These are phyloP conservation scores for Corella eumyota DNA, from an alignment of 23 tunicate genomes.

Conservation along the genomic window DNA sequence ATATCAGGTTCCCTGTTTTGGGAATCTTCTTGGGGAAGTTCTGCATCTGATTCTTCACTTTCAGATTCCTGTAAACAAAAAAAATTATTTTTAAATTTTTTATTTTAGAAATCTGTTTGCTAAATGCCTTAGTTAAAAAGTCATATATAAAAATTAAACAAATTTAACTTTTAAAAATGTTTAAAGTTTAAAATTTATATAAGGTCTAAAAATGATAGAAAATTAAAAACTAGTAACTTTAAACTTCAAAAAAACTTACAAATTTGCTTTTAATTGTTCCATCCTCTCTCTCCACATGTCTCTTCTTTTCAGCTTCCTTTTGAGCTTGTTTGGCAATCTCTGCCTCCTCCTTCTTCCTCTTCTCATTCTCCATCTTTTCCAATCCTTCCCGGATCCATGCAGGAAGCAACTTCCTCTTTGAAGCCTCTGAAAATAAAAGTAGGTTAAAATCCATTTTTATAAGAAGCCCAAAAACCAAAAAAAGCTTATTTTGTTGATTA, in stretches of 20 bases:
- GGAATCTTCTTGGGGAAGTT: constrained; percentile 41
- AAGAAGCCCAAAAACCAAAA: no score
- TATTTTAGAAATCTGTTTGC: not conserved
- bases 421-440: no score
- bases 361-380: constrained; percentile 66
- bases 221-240: no score
- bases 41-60: constrained; percentile 63
- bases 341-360: constrained; percentile 16
- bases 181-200: no score
- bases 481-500: no score
- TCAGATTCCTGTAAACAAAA: constrained; percentile 19
- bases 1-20: constrained; percentile 4
- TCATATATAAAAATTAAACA: not conserved
- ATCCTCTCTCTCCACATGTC: not conserved
- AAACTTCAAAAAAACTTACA: constrained; percentile 4
- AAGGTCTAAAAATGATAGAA: no score
- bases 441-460: no score
- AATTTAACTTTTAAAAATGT: not conserved
- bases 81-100: not conserved
- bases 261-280: constrained; percentile 32
- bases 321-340: no score
- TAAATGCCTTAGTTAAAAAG: no score
- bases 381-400: constrained; percentile 70
- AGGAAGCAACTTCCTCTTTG: constrained; percentile 45
- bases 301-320: not conserved